Conservation (phyloP, 2,888 invertebrate species). For the Epirrita christyi region DNA sequence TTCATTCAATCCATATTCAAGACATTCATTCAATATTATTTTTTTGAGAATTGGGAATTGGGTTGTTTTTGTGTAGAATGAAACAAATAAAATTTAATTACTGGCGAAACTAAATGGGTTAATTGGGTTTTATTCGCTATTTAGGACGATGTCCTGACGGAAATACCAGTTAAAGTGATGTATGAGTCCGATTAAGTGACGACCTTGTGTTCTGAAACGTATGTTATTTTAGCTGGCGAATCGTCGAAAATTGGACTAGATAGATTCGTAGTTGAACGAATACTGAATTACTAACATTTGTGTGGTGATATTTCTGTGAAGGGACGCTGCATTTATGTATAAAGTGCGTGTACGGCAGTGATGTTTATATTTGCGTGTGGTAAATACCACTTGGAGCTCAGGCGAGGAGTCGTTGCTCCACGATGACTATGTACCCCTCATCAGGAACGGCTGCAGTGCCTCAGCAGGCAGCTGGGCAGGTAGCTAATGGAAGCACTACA, state of each 20-base stretch:
- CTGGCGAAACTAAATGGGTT: constrained; percentile 40
- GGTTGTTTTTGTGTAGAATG: constrained; percentile 71
- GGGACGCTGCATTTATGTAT: constrained; percentile 16
- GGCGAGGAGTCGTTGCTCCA: constrained; percentile 61
- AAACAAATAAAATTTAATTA: constrained; percentile 33
- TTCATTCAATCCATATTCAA: constrained; percentile 43
- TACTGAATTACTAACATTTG: constrained; percentile 3
- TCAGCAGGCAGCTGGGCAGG: constrained; percentile 74
- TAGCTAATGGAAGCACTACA: constrained; percentile 79
- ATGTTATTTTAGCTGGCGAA: constrained; percentile 67
- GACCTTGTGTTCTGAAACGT: constrained; percentile 67
- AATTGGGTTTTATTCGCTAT: constrained; percentile 39
- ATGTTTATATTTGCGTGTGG: constrained; percentile 75
- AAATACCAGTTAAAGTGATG: constrained; percentile 41
- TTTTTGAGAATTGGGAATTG: constrained; percentile 65
- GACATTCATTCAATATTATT: constrained; percentile 60
- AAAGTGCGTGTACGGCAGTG: constrained; percentile 55
- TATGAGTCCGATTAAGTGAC: constrained; percentile 49
- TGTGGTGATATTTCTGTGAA: constrained; percentile 4
- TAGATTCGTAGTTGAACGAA: neutral
- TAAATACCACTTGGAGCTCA: constrained; percentile 73
- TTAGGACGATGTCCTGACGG: constrained; percentile 32
- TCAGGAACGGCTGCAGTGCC: constrained; percentile 78
- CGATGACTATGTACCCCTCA: constrained; percentile 75
- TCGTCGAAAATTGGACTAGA: constrained; percentile 51